Base-by-base conservation (phyloP, 2,888 invertebrate genomes). In the Lysandra bellargus region DNA sequence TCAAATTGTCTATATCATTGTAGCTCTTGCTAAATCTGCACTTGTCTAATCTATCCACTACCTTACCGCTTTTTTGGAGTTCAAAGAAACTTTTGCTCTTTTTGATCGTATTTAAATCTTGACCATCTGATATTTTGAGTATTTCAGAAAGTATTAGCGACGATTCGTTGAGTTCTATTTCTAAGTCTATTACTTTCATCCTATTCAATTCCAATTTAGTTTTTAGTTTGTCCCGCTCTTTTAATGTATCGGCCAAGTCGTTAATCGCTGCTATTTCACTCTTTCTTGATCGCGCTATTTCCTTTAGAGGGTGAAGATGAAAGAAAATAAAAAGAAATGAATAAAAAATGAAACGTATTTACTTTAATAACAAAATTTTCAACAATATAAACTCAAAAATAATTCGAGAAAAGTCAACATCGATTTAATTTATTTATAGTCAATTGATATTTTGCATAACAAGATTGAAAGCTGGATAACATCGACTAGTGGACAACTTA, bases 51-150 rank as follows among this genome's bases (percentile, higher is more conserved):
- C 95, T 95, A 92, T 94, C 94, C 88, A 93, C 95, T 93, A 95
- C 95, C 94, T 95, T 95, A 94, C 95, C 95, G 91, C 94, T 95
- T 88, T 95, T 95, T 88, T 95, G 95, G 82, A 94, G 86, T 84
- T 94, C 94, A 83, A 92, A 92, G 86, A 91, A 93, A 85, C 93
- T 94, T 86, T 89, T 92, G 82, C 92, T 92, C 80, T 92, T 90
- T 84, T 93, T 92, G 80, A 94, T 90, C 79, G 87, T 87, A 80
- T 84, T 86, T 61, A 91, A 84, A 79, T 92, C 91, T 83, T 88
- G 88, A 80, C 91, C 88, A 82, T 93, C 91, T 37, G 94, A 91
- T 88, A 95, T 91, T 84, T 94, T 95, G 74, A 93, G 85, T 30
- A 94, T 87, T 84, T 95, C 95, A 72, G 94, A 93, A 79, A 95